These are phyloP conservation scores for Macropis europaea DNA, from an alignment of 2,888 invertebrate species.

Conservation along the genomic window DNA sequence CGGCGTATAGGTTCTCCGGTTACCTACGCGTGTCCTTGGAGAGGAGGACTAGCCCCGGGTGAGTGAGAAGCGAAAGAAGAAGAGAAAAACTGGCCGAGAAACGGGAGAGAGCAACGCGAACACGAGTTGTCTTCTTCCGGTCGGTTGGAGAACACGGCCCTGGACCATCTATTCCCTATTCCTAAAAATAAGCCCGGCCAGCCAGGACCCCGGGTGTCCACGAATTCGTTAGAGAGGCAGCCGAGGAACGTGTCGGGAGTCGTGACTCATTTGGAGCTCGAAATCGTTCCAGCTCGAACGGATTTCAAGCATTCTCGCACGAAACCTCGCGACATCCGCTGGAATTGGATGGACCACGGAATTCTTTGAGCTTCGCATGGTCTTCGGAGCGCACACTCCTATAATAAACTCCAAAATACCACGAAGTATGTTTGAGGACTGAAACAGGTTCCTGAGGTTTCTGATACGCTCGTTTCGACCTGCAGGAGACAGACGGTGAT, in stretches of 20 bases:
- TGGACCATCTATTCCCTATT: slow-evolving; percentile 24
- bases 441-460: too few species aligned
- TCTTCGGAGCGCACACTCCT: not conserved
- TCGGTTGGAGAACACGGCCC: slow-evolving; percentile 42
- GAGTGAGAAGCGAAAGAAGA: slow-evolving; percentile 42
- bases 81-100: slow-evolving; percentile 7
- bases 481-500: too few species aligned
- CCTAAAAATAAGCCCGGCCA: slow-evolving; percentile 55
- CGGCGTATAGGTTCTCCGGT: slow-evolving; percentile 70
- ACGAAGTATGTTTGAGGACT: too few species aligned
- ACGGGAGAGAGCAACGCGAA: slow-evolving; percentile 17
- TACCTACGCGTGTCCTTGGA: slow-evolving; percentile 78
- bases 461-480: too few species aligned
- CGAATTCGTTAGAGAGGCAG: slow-evolving; percentile 12
- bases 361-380: not conserved
- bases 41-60: slow-evolving; percentile 61
- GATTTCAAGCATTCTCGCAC: slow-evolving; percentile 44
- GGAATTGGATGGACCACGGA: slow-evolving; percentile 16
- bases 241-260: slow-evolving; percentile 13
- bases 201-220: slow-evolving; percentile 20
- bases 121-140: slow-evolving; percentile 60
- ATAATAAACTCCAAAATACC: too few species aligned
- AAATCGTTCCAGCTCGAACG: slow-evolving; percentile 18
- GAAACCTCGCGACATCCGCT: slow-evolving; percentile 24
- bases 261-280: slow-evolving; percentile 51